These are phyloP conservation scores for Pelobates fuscus DNA, from an alignment of 2,113 vertebrate species.

Conservation along the genomic window DNA sequence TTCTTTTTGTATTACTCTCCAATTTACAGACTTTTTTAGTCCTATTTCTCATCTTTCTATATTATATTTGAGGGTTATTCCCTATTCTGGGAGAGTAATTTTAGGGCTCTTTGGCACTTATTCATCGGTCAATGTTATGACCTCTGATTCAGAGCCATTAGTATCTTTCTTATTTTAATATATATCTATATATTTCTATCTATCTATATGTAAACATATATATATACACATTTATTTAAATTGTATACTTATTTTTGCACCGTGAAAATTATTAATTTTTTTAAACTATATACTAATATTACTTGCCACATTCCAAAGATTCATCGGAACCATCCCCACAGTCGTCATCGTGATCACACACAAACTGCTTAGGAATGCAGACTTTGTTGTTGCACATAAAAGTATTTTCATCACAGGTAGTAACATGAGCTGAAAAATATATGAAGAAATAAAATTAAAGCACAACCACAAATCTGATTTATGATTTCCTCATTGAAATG, in stretches of 20 bases:
- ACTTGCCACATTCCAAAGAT: slow-evolving; percentile 88
- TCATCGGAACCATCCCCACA: slow-evolving; percentile 96
- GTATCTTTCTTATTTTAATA: too few relatives aligned
- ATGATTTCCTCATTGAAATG: neutral
- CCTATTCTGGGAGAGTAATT: too few relatives aligned
- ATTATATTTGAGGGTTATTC: too few relatives aligned
- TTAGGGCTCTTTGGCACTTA: too few relatives aligned
- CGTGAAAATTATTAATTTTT: too few relatives aligned
- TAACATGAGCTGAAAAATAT: slow-evolving; percentile 85
- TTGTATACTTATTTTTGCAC: neutral
- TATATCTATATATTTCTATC: too few relatives aligned
- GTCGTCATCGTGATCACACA: slow-evolving; percentile 95
- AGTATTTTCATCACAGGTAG: slow-evolving; percentile 90
- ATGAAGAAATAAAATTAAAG: slow-evolving; percentile 49
- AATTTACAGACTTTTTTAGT: too few relatives aligned
- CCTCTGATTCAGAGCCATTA: too few relatives aligned
- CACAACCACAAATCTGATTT: slow-evolving; percentile 27
- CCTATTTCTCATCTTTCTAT: too few relatives aligned
- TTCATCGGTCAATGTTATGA: too few relatives aligned
- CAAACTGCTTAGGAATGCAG: slow-evolving; percentile 89
- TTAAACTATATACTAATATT: slow-evolving; percentile 27
- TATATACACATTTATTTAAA: neutral
- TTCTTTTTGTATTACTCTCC: too few relatives aligned
- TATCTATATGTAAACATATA: too few relatives aligned
- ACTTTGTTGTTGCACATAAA: slow-evolving; percentile 90